These are phyloP conservation scores for Pterostichus madidus DNA, from an alignment of 2,888 invertebrate species.

Conservation along the genomic window DNA sequence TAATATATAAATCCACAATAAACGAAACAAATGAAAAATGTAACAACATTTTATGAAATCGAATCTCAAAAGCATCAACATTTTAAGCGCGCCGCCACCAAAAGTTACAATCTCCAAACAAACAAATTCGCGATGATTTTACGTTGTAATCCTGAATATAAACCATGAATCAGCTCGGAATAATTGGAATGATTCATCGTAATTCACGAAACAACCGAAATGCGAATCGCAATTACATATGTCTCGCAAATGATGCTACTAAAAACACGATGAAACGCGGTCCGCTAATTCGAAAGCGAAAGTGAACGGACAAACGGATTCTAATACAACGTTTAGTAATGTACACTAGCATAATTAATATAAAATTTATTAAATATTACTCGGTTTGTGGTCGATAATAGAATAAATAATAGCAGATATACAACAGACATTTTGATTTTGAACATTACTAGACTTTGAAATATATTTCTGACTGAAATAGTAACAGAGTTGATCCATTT, in stretches of 20 bases:
- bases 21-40: too few relatives aligned
- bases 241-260: conserved; percentile 13
- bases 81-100: conserved; percentile 33
- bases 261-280: not conserved
- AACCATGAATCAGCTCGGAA: conserved; percentile 26
- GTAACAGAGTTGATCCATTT: too few relatives aligned
- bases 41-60: too few relatives aligned
- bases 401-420: too few relatives aligned
- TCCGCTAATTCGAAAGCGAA: conserved; percentile 16
- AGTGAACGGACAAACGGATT: not conserved
- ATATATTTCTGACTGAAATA: too few relatives aligned
- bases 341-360: too few relatives aligned
- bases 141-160: conserved; percentile 25
- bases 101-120: conserved; percentile 1
- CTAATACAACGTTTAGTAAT: not conserved
- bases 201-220: conserved; percentile 27
- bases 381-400: too few relatives aligned
- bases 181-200: conserved; percentile 22
- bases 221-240: conserved; percentile 27
- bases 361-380: too few relatives aligned
- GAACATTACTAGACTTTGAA: too few relatives aligned
- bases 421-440: too few relatives aligned
- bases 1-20: too few relatives aligned
- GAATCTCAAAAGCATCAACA: not conserved
- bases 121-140: conserved; percentile 5